phyloP scores from a whole-genome alignment of 2,113 vertebrate genomes.

The Chloebia gouldiae region DNA sequence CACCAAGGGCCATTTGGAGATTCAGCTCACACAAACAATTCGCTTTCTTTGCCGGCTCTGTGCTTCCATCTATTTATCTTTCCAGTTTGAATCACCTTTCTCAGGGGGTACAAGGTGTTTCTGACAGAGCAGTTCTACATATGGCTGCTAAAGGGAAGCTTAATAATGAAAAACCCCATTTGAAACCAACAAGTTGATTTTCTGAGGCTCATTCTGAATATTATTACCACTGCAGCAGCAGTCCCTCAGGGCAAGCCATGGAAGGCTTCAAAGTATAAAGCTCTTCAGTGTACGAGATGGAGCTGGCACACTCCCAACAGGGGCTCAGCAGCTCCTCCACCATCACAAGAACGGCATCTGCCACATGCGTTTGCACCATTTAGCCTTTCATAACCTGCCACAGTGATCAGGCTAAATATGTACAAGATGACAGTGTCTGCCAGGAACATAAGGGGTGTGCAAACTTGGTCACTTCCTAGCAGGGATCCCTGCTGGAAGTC shows the following conservation, averaged over 20 bases:
- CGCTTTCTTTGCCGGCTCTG: background rate
- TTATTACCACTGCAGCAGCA: conserved; percentile 46
- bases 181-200: conserved; percentile 34
- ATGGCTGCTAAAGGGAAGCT: background rate
- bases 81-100: background rate
- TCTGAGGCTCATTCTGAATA: conserved; percentile 15
- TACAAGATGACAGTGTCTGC: background rate
- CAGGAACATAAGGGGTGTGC: background rate
- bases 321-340: background rate
- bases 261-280: conserved; percentile 16
- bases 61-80: background rate
- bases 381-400: conserved; percentile 40
- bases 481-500: background rate
- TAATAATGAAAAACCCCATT: background rate
- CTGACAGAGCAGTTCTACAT: conserved; percentile 1
- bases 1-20: background rate
- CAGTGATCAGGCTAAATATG: background rate
- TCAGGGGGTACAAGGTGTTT: background rate
- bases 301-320: conserved; percentile 1
- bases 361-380: conserved; percentile 22
- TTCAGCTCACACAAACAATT: background rate
- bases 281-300: background rate
- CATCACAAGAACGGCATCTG: conserved; percentile 10
- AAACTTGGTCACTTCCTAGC: background rate
- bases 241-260: background rate